Conservation (phyloP, 2,113 vertebrate species). For the Gambusia affinis region DNA sequence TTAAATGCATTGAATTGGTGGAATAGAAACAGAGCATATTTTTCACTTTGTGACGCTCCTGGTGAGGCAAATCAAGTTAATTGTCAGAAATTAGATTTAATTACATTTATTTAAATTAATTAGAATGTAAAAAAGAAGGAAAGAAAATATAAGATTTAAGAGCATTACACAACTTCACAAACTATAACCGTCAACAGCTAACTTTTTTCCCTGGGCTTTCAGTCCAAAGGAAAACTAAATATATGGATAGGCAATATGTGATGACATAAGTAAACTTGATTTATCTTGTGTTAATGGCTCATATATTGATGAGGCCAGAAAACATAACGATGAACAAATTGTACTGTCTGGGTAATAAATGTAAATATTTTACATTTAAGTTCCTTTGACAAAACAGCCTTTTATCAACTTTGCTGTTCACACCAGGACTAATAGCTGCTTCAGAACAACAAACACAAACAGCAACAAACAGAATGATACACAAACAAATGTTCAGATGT, state of each 20-base stretch:
- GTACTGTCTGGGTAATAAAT: constrained; percentile 40
- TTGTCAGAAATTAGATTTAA: constrained; percentile 41
- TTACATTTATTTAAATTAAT: constrained; percentile 46
- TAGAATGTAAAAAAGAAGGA: constrained; percentile 2
- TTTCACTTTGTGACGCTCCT: constrained; percentile 17
- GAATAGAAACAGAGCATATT: constrained; percentile 3
- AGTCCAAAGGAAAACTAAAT: background rate
- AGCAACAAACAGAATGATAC: constrained; percentile 15
- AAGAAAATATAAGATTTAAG: background rate
- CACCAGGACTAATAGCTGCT: constrained; percentile 47
- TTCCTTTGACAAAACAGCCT: constrained; percentile 40
- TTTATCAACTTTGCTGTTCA: constrained; percentile 46
- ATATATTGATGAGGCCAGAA: constrained; percentile 15
- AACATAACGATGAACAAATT: constrained; percentile 26
- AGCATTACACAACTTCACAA: constrained; percentile 4
- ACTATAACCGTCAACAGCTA: background rate
- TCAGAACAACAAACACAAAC: constrained; percentile 15
- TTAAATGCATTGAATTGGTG: background rate
- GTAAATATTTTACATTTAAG: constrained; percentile 34
- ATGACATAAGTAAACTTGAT: constrained; percentile 1
- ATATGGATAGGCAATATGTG: constrained; percentile 18
- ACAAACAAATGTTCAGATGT: constrained; percentile 19
- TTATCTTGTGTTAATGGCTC: constrained; percentile 11
- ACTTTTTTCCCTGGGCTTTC: background rate
- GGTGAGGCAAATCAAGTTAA: constrained; percentile 44